Evolutionary conservation across 2,113 vertebrate species (phyloP), one percentile per base, ranked within the genome.

Genomic region (Megaceryle maxima): DNA sequence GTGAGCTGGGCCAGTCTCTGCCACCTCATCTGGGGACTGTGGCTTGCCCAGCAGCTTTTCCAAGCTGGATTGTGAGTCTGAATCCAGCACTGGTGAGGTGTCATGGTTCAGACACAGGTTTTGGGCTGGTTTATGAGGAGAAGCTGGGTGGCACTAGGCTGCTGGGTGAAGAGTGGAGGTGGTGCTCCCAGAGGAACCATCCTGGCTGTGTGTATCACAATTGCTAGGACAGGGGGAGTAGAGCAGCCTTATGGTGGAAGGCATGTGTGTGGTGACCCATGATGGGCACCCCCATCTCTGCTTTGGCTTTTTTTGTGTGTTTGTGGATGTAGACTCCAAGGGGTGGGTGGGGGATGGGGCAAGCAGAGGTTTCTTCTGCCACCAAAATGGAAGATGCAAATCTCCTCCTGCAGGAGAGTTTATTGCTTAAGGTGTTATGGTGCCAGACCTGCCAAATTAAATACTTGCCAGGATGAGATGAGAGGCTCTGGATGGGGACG

Each of bases 331-430:
- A n/a, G 37, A 20, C 10, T 60, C 44, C 53, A 26, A 7, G 2
- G 19, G 48, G 8, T 31, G 37, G 20, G 16, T 13, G 5, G 33
- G 7, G 4, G 2, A 21, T 0, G 0, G 53, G 9, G 17, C 25
- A 44, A 35, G 53, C 48, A 82, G 33, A 87, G 3, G 10, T 91
- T 60, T 75, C 46, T 56, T 60, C 66, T 82, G 43, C 39, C 26
- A 21, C 22, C 35, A 28, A 12, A 87, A 63, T 41, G 68, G 72
- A 60, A 72, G 41, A 46, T 21, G 39, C 20, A 53, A 74, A 77
- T 86, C 50, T 83, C 35, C 29, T 84, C 55, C 63, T 69, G 69
- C 48, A 5, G 2, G 35, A 53, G 14, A 24, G 31, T 73, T 92
- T 83, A 8, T 55, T 74, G 19, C 16, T 77, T 59, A 29, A 46